phyloP scores from a whole-genome alignment of 2,113 vertebrate genomes.

The Rana temporaria region DNA sequence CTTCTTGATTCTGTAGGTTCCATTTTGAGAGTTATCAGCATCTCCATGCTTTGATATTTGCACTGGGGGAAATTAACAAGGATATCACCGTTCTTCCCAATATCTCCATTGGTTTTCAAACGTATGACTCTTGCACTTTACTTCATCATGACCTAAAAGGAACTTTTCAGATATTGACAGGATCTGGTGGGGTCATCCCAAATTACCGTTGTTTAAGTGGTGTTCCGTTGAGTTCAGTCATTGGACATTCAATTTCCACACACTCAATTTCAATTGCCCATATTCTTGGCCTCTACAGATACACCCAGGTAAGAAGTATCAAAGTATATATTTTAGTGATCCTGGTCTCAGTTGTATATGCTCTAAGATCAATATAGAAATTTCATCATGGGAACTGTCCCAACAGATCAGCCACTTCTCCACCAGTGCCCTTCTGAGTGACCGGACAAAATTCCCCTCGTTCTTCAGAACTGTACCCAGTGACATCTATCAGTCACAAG shows the following conservation, averaged over 20 bases:
- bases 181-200: conserved; percentile 1
- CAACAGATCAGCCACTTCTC: conserved; percentile 55
- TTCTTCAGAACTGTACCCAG: conserved; percentile 57
- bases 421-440: conserved; percentile 51
- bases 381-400: not conserved
- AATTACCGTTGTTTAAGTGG: conserved; percentile 30
- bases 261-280: conserved; percentile 34
- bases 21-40: conserved; percentile 34
- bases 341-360: not conserved
- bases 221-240: conserved; percentile 11
- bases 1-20: conserved; percentile 4
- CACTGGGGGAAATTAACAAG: conserved; percentile 26
- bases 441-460: conserved; percentile 59
- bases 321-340: not conserved
- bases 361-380: no score
- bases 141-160: conserved; percentile 13
- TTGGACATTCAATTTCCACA: conserved; percentile 27
- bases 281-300: conserved; percentile 28
- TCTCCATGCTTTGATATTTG: conserved; percentile 31
- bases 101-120: conserved; percentile 28
- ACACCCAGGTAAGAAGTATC: conserved; percentile 20
- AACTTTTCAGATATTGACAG: conserved; percentile 32
- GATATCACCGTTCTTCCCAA: conserved; percentile 24
- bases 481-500: conserved; percentile 2
- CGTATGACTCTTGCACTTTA: conserved; percentile 14